Conservation (phyloP, 2,113 vertebrate genomes). For the Nyctereutes procyonoides region DNA sequence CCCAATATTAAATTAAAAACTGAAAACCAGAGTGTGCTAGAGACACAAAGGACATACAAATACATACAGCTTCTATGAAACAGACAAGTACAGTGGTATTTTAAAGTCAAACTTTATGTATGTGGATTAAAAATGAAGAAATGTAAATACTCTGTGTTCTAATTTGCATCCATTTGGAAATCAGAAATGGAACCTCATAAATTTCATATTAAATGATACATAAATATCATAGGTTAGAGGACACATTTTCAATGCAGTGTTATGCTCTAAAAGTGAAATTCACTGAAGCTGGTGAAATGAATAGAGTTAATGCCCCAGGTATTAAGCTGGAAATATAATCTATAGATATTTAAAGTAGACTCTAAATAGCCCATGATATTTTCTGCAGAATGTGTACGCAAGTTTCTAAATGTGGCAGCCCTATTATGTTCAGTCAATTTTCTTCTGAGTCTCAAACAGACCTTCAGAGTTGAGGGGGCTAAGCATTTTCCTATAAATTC, state of each 20-base stretch:
- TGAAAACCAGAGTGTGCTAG: background rate
- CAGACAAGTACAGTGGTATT: constrained; percentile 21
- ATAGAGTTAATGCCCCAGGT: constrained; percentile 16
- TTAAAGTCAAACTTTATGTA: constrained; percentile 61
- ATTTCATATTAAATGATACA: constrained; percentile 75
- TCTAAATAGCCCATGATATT: constrained; percentile 9
- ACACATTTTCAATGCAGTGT: constrained; percentile 48
- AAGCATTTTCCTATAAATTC: background rate
- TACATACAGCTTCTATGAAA: constrained; percentile 37
- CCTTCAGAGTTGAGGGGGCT: background rate
- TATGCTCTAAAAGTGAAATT: constrained; percentile 56
- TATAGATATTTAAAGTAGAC: constrained; percentile 54
- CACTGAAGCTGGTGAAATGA: constrained; percentile 52
- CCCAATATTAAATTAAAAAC: constrained; percentile 35
- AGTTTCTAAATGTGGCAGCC: constrained; percentile 53
- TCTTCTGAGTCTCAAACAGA: background rate
- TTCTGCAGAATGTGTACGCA: constrained; percentile 32
- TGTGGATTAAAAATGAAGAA: constrained; percentile 54
- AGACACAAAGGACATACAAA: constrained; percentile 30
- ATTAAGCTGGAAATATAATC: constrained; percentile 63
- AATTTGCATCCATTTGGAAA: constrained; percentile 75
- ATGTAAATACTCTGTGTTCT: constrained; percentile 62
- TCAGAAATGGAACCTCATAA: constrained; percentile 65
- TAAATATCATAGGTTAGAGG: constrained; percentile 72
- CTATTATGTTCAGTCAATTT: constrained; percentile 55